These are phyloP conservation scores for Liparis tanakae DNA, from an alignment of 2,797 vertebrate species.

Conservation along the genomic window DNA sequence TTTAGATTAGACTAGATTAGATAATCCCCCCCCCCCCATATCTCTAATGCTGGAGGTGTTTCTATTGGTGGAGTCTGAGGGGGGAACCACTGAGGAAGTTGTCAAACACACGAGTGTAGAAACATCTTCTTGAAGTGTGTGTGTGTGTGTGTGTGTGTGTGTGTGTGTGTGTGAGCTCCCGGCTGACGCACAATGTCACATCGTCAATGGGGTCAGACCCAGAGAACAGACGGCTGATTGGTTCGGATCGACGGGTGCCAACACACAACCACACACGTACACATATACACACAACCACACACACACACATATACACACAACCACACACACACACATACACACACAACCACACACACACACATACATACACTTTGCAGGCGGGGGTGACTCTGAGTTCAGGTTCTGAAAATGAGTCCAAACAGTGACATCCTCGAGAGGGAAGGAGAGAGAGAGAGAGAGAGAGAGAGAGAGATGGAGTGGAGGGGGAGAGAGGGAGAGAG, in stretches of 20 bases:
- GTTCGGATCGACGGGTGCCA: slow-evolving; percentile 47
- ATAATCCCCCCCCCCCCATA: too few species aligned
- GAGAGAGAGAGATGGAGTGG: too few species aligned
- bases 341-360: too few species aligned
- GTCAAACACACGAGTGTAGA: slow-evolving; percentile 7
- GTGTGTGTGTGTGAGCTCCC: slow-evolving; percentile 19
- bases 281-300: too few species aligned
- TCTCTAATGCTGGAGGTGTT: too few species aligned
- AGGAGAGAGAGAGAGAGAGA: too few species aligned
- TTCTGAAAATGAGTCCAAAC: slow-evolving; percentile 48
- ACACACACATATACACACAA: background rate
- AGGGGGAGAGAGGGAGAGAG: background rate
- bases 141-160: background rate
- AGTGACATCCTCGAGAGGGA: too few species aligned
- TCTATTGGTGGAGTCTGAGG: too few species aligned
- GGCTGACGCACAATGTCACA: slow-evolving; percentile 1
- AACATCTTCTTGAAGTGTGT: background rate
- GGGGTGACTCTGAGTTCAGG: slow-evolving; percentile 58
- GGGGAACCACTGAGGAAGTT: too few species aligned
- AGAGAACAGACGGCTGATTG: slow-evolving; percentile 32
- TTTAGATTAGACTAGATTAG: too few species aligned
- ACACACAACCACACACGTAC: background rate
- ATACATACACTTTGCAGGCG: background rate
- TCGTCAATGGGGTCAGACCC: slow-evolving; percentile 26
- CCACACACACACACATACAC: too few species aligned